phyloP scores from a whole-genome alignment of 2,797 vertebrate species.

The Gallinago stenura region DNA sequence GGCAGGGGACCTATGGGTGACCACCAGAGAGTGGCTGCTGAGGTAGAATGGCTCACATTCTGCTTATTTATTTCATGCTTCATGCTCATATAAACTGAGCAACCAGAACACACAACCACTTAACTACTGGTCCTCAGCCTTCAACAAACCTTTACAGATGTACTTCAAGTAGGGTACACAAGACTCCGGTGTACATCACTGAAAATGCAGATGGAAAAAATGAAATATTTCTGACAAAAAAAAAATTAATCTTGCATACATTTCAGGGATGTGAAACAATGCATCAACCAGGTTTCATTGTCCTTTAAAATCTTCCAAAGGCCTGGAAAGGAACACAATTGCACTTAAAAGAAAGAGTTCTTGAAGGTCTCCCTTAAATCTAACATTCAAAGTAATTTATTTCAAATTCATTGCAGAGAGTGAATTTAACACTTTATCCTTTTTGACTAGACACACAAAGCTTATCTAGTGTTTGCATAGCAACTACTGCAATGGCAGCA shows the following conservation, averaged over 20 bases:
- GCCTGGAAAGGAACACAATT: not conserved
- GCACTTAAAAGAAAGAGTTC: not conserved
- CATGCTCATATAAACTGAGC: not conserved
- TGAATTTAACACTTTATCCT: not conserved
- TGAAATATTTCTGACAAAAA: not conserved
- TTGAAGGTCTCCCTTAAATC: not conserved
- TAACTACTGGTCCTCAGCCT: not conserved
- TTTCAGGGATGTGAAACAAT: not conserved
- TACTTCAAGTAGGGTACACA: not conserved
- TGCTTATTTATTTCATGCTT: not conserved
- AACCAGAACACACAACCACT: not conserved
- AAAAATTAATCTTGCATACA: not conserved
- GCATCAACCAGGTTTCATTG: not conserved
- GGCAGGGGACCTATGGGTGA: not conserved
- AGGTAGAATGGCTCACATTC: not conserved
- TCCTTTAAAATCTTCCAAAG: not conserved
- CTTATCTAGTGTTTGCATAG: not conserved
- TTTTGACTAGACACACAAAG: not conserved
- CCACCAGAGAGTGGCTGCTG: not conserved
- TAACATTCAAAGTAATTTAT: not conserved
- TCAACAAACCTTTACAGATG: rapidly evolving
- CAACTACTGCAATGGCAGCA: not conserved
- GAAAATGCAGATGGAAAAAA: not conserved
- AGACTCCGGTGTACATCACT: not conserved
- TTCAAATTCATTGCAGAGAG: not conserved